Evolutionary conservation across 2,797 vertebrate species (phyloP).

Genomic region (Triplophysa yarkandensis): DNA sequence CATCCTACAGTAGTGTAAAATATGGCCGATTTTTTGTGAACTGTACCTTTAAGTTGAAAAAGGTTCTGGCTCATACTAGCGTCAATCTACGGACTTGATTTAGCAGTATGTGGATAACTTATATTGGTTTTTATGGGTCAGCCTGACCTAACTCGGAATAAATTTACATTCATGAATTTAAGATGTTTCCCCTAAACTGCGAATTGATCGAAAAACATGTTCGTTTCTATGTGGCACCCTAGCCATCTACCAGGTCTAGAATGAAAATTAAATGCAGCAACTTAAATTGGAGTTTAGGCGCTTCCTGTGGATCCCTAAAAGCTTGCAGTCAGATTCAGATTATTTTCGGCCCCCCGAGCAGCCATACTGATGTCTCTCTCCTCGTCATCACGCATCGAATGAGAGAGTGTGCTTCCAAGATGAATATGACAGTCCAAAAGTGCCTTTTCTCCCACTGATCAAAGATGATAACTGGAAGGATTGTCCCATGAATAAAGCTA

Average conservation of each 20-base stretch:
- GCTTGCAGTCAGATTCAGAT: constrained; percentile 52
- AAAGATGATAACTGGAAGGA: constrained; percentile 54
- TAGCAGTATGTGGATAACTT: constrained; percentile 33
- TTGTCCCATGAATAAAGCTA: constrained; percentile 55
- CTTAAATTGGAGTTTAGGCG: constrained; percentile 16
- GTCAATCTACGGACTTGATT: constrained; percentile 24
- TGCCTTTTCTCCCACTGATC: constrained; percentile 50
- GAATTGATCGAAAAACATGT: constrained; percentile 39
- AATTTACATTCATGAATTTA: constrained; percentile 50
- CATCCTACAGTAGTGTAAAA: too few relatives aligned
- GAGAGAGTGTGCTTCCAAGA: constrained; percentile 42
- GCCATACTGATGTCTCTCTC: constrained; percentile 44
- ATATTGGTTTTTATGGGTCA: constrained; percentile 38
- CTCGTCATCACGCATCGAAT: constrained; percentile 46
- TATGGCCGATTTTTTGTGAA: background rate
- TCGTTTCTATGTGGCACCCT: constrained; percentile 33
- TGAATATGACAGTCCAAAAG: constrained; percentile 55
- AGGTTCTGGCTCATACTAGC: constrained; percentile 22
- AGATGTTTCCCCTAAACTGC: constrained; percentile 18
- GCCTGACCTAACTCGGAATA: constrained; percentile 24
- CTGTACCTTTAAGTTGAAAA: constrained; percentile 5
- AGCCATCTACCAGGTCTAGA: constrained; percentile 33
- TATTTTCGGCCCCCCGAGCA: constrained; percentile 54
- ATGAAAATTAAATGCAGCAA: constrained; percentile 41
- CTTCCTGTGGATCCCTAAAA: constrained; percentile 52